Conservation (phyloP, 2,113 vertebrate genomes). For the Neolamprologus fasciatus region DNA sequence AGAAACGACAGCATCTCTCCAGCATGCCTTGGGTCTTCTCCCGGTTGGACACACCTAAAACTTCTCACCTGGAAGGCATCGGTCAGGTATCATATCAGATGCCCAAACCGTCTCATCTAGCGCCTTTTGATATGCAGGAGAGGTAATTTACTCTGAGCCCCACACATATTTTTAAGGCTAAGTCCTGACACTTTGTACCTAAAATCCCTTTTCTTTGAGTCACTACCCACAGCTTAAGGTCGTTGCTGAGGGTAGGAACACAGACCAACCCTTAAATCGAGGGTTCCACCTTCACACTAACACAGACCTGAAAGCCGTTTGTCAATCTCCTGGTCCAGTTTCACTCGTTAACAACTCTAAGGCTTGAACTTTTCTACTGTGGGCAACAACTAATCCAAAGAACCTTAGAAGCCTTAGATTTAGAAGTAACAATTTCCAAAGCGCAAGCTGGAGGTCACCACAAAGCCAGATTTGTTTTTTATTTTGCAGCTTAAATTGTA, state of each 20-base stretch:
- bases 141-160: background rate
- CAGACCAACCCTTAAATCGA: background rate
- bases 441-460: background rate
- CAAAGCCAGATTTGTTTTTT: background rate
- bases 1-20: background rate
- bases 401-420: background rate
- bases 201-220: background rate
- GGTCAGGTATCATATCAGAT: background rate
- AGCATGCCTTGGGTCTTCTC: background rate
- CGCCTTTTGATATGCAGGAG: background rate
- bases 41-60: accelerated
- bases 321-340: background rate
- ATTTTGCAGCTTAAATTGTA: background rate
- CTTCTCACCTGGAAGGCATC: background rate
- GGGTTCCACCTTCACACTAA: background rate
- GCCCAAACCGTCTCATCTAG: background rate
- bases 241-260: background rate
- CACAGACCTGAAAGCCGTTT: background rate
- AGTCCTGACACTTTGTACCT: background rate
- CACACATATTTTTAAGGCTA: background rate
- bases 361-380: background rate
- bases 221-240: background rate
- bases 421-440: background rate
- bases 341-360: background rate
- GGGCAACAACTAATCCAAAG: background rate